Evolutionary conservation across 2,113 vertebrate species (phyloP), one percentile per base, ranked within the genome.

Genomic region (Amia ocellicauda): DNA sequence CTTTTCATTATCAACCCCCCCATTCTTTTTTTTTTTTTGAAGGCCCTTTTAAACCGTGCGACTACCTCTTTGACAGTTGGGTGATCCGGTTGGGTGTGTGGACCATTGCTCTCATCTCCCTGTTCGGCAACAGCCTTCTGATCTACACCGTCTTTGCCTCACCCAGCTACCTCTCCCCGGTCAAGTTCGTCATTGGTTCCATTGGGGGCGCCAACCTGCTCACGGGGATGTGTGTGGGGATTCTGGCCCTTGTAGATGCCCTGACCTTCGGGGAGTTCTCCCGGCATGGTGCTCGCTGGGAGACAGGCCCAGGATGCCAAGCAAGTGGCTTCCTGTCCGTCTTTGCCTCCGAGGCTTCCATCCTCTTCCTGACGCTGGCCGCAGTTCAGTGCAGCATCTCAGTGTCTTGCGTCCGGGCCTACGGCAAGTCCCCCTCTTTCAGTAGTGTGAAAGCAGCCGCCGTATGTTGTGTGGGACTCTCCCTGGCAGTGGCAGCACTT

Each of bases 1-100:
- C 31, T 69, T 8, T 67, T n/a, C 63, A 43, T 28, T 73, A 63
- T 69, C 17, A 55, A 20, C 5, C 59, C 31, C 36, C 47, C 41
- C 29, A 27, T 36, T 27, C 14, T 19, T n/a, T 28, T 52, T 55
- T 19, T 10, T 29, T 51, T 22, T 66, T 78, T 64, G 14, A 85
- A 98, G 96, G 96, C 80, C 94, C 94, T 28, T 96, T 98, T 86
- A 93, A 95, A 77, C 96, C 96, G 17, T 98, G 96, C 0, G 90
- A 96, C 64, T 86, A 95, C 26, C 89, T 98, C 60, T 80, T 98
- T 60, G 95, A 94, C 77, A 96, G 95, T 83, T 98, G 95, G 96
- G 77, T 93, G 65, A 83, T 97, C 58, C 95, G 95, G 50, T 82
- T 98, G 57, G 94, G 92, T 0, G 80, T 98, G 71, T 98, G 96